These are phyloP conservation scores for Drosophila ambigua DNA, from an alignment of 1,140 invertebrate genomes.

Conservation along the genomic window DNA sequence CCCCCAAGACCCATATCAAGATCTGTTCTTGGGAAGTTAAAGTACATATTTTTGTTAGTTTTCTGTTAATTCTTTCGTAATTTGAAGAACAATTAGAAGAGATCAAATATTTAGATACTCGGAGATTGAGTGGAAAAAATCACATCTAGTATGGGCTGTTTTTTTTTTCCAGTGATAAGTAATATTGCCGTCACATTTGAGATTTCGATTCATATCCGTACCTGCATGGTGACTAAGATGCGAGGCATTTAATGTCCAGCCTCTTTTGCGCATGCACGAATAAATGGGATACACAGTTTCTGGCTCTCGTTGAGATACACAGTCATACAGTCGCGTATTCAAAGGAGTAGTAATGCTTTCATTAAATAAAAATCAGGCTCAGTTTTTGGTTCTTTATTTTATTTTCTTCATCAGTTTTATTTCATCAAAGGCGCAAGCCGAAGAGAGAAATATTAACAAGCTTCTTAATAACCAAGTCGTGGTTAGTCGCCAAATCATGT, in stretches of 20 bases:
- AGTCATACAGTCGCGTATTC: conserved; percentile 46
- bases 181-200: conserved; percentile 5
- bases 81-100: too few species aligned
- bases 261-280: conserved; percentile 48
- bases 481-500: conserved; percentile 83
- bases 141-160: not conserved
- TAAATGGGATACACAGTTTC: conserved; percentile 43
- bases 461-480: conserved; percentile 76
- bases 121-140: not conserved
- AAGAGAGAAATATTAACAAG: conserved; percentile 76
- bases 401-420: conserved; percentile 49
- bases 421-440: conserved; percentile 54
- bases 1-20: too few species aligned
- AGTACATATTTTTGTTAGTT: too few species aligned
- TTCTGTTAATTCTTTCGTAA: too few species aligned
- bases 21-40: too few species aligned
- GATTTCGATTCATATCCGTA: conserved; percentile 14
- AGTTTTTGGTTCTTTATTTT: conserved; percentile 54
- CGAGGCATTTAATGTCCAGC: conserved; percentile 1
- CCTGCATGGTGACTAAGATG: not conserved
- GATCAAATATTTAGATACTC: not conserved
- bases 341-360: conserved; percentile 49
- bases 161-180: not conserved
- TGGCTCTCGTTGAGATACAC: conserved; percentile 20
- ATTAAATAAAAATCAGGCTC: conserved; percentile 53